These are phyloP conservation scores for Sarcophaga subvicina DNA, from an alignment of 2,888 invertebrate species.

Conservation along the genomic window DNA sequence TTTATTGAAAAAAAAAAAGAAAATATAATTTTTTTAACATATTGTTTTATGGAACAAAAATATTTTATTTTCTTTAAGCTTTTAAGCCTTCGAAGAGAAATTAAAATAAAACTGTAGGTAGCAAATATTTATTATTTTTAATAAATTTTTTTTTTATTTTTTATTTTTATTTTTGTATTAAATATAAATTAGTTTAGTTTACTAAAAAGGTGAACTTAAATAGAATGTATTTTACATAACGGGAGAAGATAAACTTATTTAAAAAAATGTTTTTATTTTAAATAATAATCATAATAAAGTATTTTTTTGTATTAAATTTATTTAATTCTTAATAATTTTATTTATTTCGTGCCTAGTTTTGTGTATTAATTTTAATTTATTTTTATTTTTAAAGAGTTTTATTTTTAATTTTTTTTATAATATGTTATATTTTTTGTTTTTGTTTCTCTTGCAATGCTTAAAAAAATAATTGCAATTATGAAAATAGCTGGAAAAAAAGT, in stretches of 20 bases:
- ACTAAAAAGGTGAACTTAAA: constrained; percentile 41
- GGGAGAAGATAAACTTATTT: constrained; percentile 37
- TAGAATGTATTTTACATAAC: constrained; percentile 64
- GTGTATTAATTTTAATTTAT: constrained; percentile 56
- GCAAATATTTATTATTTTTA: neutral
- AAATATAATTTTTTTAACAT: constrained; percentile 44
- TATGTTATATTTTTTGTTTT: constrained; percentile 7
- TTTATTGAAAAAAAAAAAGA: constrained; percentile 65
- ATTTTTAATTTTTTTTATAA: constrained; percentile 41
- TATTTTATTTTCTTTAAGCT: constrained; percentile 42
- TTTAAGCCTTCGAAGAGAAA: constrained; percentile 52
- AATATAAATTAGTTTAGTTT: constrained; percentile 21
- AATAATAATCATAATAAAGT: constrained; percentile 3
- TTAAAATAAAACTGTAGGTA: constrained; percentile 31
- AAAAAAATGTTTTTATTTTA: constrained; percentile 38
- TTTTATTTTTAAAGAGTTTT: neutral
- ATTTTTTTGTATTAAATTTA: constrained; percentile 26
- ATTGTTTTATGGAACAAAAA: constrained; percentile 52
- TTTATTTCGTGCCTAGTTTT: constrained; percentile 69
- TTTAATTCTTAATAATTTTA: constrained; percentile 59
- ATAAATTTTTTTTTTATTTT: neutral
- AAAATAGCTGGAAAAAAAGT: constrained; percentile 65
- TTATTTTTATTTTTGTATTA: neutral
- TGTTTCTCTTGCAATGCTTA: constrained; percentile 69
- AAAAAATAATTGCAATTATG: constrained; percentile 71